Percentiles rank a stretch among this genome's conserved stretches.
Evolutionary conservation across 2,797 vertebrate species (phyloP).

Genomic region (Chaunax sp.): DNA sequence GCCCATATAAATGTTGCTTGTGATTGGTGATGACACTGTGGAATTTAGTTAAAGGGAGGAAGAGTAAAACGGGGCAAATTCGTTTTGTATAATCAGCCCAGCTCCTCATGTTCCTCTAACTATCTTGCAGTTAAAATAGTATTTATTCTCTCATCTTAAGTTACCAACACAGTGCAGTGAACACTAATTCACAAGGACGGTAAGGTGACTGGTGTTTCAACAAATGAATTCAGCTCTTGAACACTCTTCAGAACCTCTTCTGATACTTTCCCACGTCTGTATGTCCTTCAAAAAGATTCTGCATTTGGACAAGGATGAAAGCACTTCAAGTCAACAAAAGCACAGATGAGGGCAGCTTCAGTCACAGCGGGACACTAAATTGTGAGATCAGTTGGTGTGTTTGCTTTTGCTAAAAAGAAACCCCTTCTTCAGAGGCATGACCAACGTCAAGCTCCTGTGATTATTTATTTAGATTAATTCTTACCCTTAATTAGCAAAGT

Average conservation of each 20-base stretch:
- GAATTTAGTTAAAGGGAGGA: constrained; percentile 36
- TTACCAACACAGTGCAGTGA: background rate
- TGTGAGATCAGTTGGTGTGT: background rate
- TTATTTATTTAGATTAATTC: background rate
- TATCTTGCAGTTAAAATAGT: background rate
- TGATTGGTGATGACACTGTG: constrained; percentile 56
- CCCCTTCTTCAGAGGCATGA: background rate
- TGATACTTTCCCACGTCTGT: constrained; percentile 57
- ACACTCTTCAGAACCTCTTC: constrained; percentile 36
- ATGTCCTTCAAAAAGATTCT: constrained; percentile 43
- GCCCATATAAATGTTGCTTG: constrained; percentile 21
- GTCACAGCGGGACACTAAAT: constrained; percentile 2
- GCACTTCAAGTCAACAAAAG: constrained; percentile 43
- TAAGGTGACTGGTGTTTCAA: constrained; percentile 17
- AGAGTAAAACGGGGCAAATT: constrained; percentile 16
- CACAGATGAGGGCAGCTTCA: constrained; percentile 27
- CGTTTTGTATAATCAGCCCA: constrained; percentile 32
- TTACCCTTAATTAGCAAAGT: background rate
- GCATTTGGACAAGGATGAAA: constrained; percentile 37
- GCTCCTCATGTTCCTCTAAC: constrained; percentile 26
- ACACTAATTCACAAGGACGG: background rate
- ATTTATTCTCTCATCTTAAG: constrained; percentile 21
- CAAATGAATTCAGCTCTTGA: constrained; percentile 48
- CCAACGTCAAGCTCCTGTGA: background rate
- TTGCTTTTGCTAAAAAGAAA: background rate